phyloP scores from a whole-genome alignment of 2,113 vertebrate genomes.

The Scytalopus superciliaris region DNA sequence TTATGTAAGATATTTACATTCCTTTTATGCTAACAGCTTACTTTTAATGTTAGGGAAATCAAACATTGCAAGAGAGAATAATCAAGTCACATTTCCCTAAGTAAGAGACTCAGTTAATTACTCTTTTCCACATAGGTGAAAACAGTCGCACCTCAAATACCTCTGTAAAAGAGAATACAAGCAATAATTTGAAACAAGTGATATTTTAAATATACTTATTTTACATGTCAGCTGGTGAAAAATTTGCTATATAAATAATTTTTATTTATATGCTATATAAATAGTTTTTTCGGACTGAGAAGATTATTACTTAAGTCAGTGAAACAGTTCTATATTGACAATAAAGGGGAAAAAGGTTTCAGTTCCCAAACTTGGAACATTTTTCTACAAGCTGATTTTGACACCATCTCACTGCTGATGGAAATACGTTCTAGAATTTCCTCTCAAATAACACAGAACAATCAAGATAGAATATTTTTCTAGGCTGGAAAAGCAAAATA shows the following conservation, averaged over 20 bases:
- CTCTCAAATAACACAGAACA: not conserved
- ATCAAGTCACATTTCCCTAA: not conserved
- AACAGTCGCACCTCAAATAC: not conserved
- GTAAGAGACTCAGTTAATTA: not conserved
- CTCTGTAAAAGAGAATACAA: not conserved
- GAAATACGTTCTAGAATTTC: not conserved
- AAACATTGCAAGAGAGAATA: not conserved
- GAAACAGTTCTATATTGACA: not conserved
- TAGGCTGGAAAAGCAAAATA: not conserved
- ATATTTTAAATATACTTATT: not conserved
- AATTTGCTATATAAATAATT: too few relatives aligned
- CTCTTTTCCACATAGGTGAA: not conserved
- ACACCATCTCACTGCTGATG: fast-evolving
- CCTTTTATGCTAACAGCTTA: not conserved
- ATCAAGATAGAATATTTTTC: not conserved
- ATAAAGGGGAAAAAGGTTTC: not conserved
- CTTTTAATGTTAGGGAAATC: not conserved
- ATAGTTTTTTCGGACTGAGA: not conserved
- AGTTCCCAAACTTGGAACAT: not conserved
- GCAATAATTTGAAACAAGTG: not conserved
- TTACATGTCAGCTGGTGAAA: not conserved
- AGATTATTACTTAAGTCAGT: not conserved
- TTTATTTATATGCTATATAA: too few relatives aligned
- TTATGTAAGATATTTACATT: not conserved
- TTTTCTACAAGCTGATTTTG: not conserved